Percentiles rank a stretch among this genome's conserved stretches.
Evolutionary conservation across 2,797 vertebrate species (phyloP).

Genomic region (Rhinoraja longicauda): DNA sequence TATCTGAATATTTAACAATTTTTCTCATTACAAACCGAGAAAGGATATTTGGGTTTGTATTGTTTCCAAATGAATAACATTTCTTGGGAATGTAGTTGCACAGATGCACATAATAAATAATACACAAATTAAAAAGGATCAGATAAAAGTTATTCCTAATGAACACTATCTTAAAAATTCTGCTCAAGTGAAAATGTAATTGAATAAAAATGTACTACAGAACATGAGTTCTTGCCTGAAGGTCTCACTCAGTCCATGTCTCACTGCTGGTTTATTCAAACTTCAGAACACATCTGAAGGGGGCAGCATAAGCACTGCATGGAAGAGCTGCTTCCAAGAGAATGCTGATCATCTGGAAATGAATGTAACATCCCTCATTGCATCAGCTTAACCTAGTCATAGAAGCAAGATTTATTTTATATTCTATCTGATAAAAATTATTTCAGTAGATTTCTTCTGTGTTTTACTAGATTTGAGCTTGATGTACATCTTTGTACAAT

Average conservation of each 20-base stretch:
- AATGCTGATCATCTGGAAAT: background rate
- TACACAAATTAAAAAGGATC: background rate
- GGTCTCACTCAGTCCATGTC: background rate
- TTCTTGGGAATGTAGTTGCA: background rate
- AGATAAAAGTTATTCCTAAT: background rate
- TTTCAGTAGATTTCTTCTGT: background rate
- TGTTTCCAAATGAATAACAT: background rate
- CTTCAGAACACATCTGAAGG: background rate
- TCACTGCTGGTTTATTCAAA: background rate
- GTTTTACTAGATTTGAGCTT: background rate
- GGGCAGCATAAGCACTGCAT: constrained; percentile 2
- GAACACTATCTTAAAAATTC: background rate
- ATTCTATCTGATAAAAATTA: background rate
- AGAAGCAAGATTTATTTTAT: background rate
- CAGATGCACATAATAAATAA: background rate
- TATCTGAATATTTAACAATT: background rate
- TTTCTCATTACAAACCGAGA: background rate
- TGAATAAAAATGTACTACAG: background rate
- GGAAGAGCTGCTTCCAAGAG: background rate
- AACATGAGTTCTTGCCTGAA: background rate
- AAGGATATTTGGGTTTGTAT: background rate
- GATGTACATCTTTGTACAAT: background rate
- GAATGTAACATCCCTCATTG: background rate
- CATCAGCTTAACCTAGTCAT: background rate
- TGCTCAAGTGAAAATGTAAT: background rate